Base-by-base conservation (phyloP, 2,888 invertebrate species). In the Venustoraphidia nigricollis region DNA sequence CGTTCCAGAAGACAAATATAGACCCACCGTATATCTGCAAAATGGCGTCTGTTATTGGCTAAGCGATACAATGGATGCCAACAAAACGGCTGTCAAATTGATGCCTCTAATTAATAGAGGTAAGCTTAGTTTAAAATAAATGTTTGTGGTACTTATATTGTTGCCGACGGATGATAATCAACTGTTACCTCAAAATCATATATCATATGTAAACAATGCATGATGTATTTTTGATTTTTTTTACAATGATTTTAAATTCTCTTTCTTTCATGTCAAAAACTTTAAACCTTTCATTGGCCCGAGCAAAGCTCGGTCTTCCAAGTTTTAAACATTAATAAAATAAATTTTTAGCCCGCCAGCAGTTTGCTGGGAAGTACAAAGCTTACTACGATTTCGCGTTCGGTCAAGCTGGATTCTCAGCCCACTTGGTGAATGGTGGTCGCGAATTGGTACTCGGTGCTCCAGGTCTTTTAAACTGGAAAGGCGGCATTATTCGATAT, bases 381-480 rank as follows among this genome's bases (percentile, higher is more conserved):
- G 34, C n/a, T 9, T 40, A 41, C 11, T 41, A 41, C 10, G 69
- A 60, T 55, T 72, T 69, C 50, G 70, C 71, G 0, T 69, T 70
- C 39, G 73, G 69, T 0, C 65, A 72, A 56, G 64, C 64, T 0
- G 73, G 73, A 0, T 65, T 69, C 51, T 68, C 73, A 0, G 53
- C 66, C 1, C 67, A 68, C 39, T 63, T 68, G 0, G 62, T 66
- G 0, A 17, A 27, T 36, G 17, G 17, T 6, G 39, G 27, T 13
- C 13, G n/a, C 34, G 68, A 67, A 34, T 53, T 76, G n/a, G 59
- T 76, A 3, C 58, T 76, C 10, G 76, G 77, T 9, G 73, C 75
- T 1, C 76, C 76, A 9, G 76, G 76, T 0, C 61, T 76, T 14
- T 55, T 70, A 44, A 67, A 70, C 34, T 76, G 75, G 75, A 67